Evolutionary conservation across 2,797 vertebrate genomes (phyloP).

Genomic region (Ptychobarbus kaznakovi): DNA sequence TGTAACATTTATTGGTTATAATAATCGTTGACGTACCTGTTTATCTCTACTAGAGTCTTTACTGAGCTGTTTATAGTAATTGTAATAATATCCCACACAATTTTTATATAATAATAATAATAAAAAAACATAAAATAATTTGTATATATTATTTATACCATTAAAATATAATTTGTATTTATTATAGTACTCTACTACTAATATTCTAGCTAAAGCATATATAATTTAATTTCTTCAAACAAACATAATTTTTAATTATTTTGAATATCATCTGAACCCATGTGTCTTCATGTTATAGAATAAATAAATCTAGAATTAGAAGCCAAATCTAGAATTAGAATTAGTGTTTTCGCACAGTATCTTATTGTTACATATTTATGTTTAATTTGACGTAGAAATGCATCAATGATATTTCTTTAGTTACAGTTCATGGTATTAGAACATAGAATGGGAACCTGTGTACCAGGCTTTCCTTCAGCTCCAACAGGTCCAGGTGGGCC

Average conservation of each 20-base stretch:
- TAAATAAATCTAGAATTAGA: not conserved
- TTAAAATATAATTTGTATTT: not conserved
- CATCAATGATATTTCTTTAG: not conserved
- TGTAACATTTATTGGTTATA: not conserved
- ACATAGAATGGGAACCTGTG: slow-evolving; percentile 95
- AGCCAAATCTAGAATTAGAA: not conserved
- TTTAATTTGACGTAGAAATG: not conserved
- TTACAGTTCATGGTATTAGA: slow-evolving; percentile 73
- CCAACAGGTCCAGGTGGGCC: slow-evolving; percentile 82
- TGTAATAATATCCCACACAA: not conserved
- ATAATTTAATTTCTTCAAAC: not conserved
- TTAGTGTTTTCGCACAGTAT: not conserved
- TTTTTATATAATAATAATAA: not conserved
- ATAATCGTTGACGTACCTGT: not conserved
- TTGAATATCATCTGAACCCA: not conserved
- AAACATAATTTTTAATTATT: not conserved
- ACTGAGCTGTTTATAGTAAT: not conserved
- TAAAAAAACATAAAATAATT: not conserved
- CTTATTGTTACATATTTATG: not conserved
- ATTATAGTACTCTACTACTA: not conserved
- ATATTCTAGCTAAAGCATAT: not conserved
- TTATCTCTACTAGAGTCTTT: too few relatives aligned
- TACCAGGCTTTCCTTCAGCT: slow-evolving; percentile 96
- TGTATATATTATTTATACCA: not conserved
- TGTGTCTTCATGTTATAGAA: not conserved